Evolutionary conservation across 2,113 vertebrate species (phyloP).

Genomic region (Austrofundulus limnaeus): DNA sequence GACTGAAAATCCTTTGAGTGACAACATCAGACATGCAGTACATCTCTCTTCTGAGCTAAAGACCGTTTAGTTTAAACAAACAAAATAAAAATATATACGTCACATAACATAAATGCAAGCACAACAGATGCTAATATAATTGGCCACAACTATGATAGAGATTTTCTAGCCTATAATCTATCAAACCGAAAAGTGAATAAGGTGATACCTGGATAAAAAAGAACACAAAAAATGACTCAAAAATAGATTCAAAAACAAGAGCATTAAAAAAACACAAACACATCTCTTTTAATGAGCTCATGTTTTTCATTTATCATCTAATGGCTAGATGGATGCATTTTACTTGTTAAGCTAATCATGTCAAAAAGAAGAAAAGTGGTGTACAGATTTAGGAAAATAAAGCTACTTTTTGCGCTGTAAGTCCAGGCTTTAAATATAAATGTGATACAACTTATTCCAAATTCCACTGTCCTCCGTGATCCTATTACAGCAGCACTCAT

Average conservation of each 20-base stretch:
- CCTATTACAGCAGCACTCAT: constrained; percentile 59
- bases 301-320: not conserved
- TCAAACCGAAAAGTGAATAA: constrained; percentile 46
- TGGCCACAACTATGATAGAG: constrained; percentile 10
- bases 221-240: constrained; percentile 18
- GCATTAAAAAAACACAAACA: constrained; percentile 3
- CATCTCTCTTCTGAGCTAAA: constrained; percentile 28
- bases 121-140: constrained; percentile 32
- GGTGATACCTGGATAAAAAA: constrained; percentile 33
- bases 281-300: constrained; percentile 20
- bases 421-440: constrained; percentile 16
- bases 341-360: not conserved
- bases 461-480: constrained; percentile 64
- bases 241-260: constrained; percentile 16
- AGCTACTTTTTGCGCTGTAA: constrained; percentile 1
- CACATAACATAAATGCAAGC: not conserved
- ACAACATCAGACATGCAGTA: constrained; percentile 39
- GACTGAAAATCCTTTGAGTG: constrained; percentile 55
- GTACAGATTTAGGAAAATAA: not conserved
- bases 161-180: constrained; percentile 52
- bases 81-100: not conserved
- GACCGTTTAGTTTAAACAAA: constrained; percentile 13
- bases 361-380: not conserved
- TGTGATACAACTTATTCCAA: constrained; percentile 26
- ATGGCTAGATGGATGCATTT: not conserved